These are phyloP conservation scores for Capitulum mitella DNA, from an alignment of 2,888 invertebrate species.

Conservation along the genomic window DNA sequence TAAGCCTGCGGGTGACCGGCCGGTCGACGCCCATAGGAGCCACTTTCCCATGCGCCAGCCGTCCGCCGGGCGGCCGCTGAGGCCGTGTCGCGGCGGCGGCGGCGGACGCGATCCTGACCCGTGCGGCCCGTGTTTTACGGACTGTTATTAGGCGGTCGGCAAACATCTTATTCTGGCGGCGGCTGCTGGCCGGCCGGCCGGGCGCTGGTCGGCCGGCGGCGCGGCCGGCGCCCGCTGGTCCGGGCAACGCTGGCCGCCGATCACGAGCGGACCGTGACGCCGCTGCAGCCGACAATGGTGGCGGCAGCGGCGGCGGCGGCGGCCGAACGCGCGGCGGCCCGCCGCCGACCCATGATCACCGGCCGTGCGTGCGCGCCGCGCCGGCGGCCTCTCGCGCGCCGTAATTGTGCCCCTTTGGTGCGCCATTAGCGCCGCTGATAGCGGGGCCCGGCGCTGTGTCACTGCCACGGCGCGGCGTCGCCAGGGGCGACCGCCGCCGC, in stretches of 20 bases:
- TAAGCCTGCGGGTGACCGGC: background rate
- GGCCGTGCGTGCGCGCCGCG: conserved; percentile 38
- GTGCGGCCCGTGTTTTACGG: background rate
- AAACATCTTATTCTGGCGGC: conserved; percentile 8
- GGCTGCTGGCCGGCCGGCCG: background rate
- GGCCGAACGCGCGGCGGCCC: too few species aligned
- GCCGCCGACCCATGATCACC: conserved; percentile 39
- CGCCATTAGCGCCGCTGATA: conserved; percentile 36
- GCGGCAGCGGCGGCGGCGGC: conserved; percentile 40
- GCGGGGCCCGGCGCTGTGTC: conserved; percentile 36
- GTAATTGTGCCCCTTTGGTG: conserved; percentile 37
- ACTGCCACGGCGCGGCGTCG: conserved; percentile 35
- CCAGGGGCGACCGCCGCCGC: conserved; percentile 1
- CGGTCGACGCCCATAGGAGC: background rate
- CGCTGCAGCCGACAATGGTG: conserved; percentile 40
- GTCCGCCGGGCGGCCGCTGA: background rate
- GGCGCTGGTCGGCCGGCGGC: background rate
- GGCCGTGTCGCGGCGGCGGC: background rate
- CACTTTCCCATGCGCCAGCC: background rate
- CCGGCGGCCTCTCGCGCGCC: conserved; percentile 37
- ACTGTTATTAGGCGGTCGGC: background rate
- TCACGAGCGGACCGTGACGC: conserved; percentile 39
- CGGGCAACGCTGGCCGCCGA: background rate
- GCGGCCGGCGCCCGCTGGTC: background rate
- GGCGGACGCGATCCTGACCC: background rate